Percentiles rank a stretch among this genome's conserved stretches.
Conservation (phyloP, 2,797 vertebrate genomes). For the Falco peregrinus region DNA sequence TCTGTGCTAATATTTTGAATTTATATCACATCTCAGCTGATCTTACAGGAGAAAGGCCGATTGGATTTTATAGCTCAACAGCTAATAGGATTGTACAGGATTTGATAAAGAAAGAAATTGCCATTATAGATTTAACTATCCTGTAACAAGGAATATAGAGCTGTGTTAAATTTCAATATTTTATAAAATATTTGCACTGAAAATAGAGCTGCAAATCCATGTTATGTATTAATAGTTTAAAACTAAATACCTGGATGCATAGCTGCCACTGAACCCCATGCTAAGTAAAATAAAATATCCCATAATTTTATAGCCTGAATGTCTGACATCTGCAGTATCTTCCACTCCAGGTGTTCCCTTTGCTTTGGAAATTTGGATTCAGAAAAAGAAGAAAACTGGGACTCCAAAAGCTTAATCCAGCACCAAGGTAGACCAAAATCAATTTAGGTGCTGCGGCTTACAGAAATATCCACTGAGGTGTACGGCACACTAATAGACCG, state of each 20-base stretch:
- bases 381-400: neutral
- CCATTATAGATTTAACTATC: neutral
- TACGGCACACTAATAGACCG: neutral
- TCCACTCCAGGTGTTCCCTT: neutral
- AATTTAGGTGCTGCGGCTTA: neutral
- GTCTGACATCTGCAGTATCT: neutral
- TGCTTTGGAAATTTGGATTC: neutral
- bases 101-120: constrained; percentile 54
- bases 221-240: constrained; percentile 15
- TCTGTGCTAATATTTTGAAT: constrained; percentile 53
- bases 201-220: constrained; percentile 32
- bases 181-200: constrained; percentile 32
- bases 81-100: constrained; percentile 61
- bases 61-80: constrained; percentile 58
- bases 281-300: constrained; percentile 5
- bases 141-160: neutral
- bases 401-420: constrained; percentile 27
- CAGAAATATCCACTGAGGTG: neutral
- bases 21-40: constrained; percentile 44
- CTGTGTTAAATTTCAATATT: constrained; percentile 35
- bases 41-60: constrained; percentile 16
- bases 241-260: neutral
- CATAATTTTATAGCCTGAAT: neutral
- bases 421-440: neutral
- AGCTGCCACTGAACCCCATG: neutral